These are phyloP conservation scores for Simalia tracyae DNA, from an alignment of 2,797 vertebrate genomes.

Conservation along the genomic window DNA sequence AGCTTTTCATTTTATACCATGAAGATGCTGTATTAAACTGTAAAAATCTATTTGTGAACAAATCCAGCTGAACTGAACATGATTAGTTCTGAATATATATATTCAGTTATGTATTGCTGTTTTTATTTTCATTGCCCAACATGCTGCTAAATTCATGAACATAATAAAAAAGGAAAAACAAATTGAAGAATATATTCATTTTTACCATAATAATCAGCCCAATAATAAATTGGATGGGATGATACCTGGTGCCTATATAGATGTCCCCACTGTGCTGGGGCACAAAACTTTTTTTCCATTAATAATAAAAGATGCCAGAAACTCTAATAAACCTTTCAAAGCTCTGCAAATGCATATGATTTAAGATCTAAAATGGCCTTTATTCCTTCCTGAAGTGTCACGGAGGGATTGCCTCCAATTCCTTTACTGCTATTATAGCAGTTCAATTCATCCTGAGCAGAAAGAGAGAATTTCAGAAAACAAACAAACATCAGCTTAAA, in stretches of 20 bases:
- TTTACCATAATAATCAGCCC: slow-evolving; percentile 3
- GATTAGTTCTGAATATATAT: background rate
- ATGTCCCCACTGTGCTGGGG: background rate
- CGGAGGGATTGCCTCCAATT: background rate
- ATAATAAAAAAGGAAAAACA: slow-evolving; percentile 18
- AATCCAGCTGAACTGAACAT: background rate
- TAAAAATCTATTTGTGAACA: background rate
- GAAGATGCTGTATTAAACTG: background rate
- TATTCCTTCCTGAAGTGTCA: slow-evolving; percentile 9
- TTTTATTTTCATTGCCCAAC: slow-evolving; percentile 10
- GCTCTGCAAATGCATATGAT: slow-evolving; percentile 12
- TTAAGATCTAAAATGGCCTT: slow-evolving; percentile 12
- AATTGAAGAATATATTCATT: slow-evolving; percentile 25
- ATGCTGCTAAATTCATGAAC: background rate
- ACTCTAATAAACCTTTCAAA: slow-evolving; percentile 33
- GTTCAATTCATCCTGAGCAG: slow-evolving; percentile 13
- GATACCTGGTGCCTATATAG: background rate
- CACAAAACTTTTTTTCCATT: slow-evolving; percentile 2
- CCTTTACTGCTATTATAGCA: slow-evolving; percentile 42
- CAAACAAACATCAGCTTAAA: slow-evolving; percentile 19
- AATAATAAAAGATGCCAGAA: slow-evolving; percentile 3
- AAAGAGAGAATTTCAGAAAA: background rate
- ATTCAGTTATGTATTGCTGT: background rate
- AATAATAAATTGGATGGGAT: slow-evolving; percentile 7
- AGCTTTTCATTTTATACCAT: background rate